phyloP scores from a whole-genome alignment of 2,113 vertebrate species.

The Marmota flaviventris region DNA sequence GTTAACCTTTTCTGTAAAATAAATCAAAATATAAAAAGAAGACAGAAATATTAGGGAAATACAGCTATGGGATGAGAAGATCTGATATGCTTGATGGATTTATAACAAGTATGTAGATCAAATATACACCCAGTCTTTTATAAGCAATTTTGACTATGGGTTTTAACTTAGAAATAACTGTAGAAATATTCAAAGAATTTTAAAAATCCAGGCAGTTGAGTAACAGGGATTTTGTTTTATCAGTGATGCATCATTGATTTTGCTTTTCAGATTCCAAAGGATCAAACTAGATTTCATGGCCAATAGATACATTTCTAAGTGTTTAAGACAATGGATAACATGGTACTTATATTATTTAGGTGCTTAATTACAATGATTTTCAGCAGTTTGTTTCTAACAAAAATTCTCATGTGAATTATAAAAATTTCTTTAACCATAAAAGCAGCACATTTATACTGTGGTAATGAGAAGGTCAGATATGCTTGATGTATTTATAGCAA shows the following conservation, averaged over 20 bases:
- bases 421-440: constrained; percentile 39
- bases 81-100: constrained; percentile 28
- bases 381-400: constrained; percentile 20
- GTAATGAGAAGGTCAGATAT: not conserved
- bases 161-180: constrained; percentile 56
- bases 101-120: constrained; percentile 22
- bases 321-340: constrained; percentile 41
- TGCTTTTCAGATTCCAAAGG: constrained; percentile 50
- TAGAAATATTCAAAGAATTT: constrained; percentile 60
- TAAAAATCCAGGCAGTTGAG: constrained; percentile 28
- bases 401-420: not conserved
- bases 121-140: not conserved
- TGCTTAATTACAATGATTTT: not conserved
- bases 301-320: constrained; percentile 47
- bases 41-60: constrained; percentile 67
- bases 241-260: constrained; percentile 49
- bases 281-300: not conserved
- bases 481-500: constrained; percentile 42
- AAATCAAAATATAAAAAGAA: constrained; percentile 72
- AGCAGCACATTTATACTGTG: not conserved
- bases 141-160: not conserved
- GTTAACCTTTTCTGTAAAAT: constrained; percentile 50
- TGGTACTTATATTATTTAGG: not conserved
- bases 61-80: not conserved
- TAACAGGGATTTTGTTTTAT: constrained; percentile 52